Percentiles rank a stretch among this genome's conserved stretches.
These are phyloP conservation scores for Hoplias malabaricus DNA, from an alignment of 2,113 vertebrate genomes.

Conservation along the genomic window DNA sequence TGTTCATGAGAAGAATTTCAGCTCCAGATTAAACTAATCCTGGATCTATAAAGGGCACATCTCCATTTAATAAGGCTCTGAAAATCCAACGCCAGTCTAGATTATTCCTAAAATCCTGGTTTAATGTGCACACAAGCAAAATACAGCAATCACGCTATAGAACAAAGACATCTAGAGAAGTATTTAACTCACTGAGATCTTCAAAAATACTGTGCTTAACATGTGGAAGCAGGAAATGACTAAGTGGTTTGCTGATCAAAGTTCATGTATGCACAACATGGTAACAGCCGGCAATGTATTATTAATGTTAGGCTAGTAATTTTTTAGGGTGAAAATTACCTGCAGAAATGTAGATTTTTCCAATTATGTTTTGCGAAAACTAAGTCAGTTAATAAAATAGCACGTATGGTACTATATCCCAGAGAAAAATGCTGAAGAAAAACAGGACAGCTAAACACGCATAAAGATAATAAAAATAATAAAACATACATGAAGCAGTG, in stretches of 20 bases:
- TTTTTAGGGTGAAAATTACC: background rate
- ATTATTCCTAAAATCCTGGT: background rate
- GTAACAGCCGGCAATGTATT: background rate
- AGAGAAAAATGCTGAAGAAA: background rate
- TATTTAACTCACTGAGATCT: background rate
- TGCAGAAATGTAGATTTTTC: background rate
- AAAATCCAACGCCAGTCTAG: background rate
- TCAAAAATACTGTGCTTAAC: background rate
- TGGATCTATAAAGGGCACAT: background rate
- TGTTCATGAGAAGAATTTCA: background rate
- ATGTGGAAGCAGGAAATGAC: conserved; percentile 2
- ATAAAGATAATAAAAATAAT: too few species aligned
- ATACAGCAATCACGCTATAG: background rate
- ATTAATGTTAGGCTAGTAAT: background rate
- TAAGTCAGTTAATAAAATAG: background rate
- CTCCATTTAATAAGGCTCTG: background rate
- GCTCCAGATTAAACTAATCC: background rate
- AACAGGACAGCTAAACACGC: background rate
- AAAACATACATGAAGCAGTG: background rate
- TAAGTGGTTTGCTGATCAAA: background rate
- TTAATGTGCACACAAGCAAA: background rate
- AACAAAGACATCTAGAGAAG: background rate
- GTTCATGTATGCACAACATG: background rate
- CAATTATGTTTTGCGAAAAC: background rate
- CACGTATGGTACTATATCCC: too few species aligned